A percentile compares a stretch with the other conserved stretches of the same genome.
phyloP scores from a whole-genome alignment of 2,888 invertebrate species.

The Drosophila conformis region DNA sequence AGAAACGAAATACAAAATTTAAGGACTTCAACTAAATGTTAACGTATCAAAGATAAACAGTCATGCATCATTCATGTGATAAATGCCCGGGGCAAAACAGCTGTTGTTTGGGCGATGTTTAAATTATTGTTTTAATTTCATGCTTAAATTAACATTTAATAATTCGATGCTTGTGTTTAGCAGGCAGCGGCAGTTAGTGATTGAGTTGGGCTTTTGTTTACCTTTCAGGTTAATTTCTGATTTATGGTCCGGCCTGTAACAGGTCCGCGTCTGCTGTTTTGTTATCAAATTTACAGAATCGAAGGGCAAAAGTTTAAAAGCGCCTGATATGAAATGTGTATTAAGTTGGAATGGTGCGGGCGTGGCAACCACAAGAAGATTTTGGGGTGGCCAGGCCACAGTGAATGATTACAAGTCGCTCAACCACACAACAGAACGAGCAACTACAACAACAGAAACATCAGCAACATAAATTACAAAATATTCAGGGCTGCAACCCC shows the following conservation, averaged over 20 bases:
- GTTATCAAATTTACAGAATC: conserved; percentile 76
- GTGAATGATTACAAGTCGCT: conserved; percentile 47
- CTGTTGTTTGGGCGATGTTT: conserved; percentile 38
- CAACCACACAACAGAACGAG: conserved; percentile 37
- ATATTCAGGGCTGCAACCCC: conserved; percentile 66
- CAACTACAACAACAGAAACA: conserved; percentile 30
- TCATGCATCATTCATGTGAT: conserved; percentile 41
- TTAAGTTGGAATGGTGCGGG: conserved; percentile 27
- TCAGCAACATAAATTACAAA: conserved; percentile 51
- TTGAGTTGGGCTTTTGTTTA: conserved; percentile 42
- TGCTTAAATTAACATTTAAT: conserved; percentile 82
- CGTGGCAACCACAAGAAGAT: conserved; percentile 21
- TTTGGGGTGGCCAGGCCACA: conserved; percentile 20
- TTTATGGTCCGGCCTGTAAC: conserved; percentile 10
- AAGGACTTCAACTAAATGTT: not conserved
- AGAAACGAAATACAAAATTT: not conserved
- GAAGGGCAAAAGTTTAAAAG: conserved; percentile 75
- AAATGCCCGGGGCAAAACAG: conserved; percentile 3
- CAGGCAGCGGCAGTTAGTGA: conserved; percentile 10
- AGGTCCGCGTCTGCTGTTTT: conserved; percentile 18
- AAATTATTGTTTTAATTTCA: conserved; percentile 82
- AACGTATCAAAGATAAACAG: not conserved
- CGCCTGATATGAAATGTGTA: conserved; percentile 72
- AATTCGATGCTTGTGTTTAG: conserved; percentile 46
- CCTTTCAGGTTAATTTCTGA: conserved; percentile 43